phyloP scores from a whole-genome alignment of 2,113 vertebrate genomes.

The Jacana jacana region DNA sequence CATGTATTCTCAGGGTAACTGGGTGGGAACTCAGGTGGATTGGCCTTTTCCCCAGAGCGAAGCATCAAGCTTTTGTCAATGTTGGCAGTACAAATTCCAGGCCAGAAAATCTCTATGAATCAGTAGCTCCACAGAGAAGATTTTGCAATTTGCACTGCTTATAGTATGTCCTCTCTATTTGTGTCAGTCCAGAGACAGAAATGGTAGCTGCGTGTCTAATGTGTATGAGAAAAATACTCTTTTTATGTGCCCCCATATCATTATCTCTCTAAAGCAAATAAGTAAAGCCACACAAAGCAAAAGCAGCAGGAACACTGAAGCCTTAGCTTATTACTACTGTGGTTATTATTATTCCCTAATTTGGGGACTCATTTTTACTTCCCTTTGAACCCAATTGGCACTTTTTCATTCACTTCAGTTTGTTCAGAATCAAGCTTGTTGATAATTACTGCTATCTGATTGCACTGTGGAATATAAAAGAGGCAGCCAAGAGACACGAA shows the following conservation, averaged over 20 bases:
- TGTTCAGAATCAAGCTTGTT: background rate
- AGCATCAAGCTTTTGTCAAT: background rate
- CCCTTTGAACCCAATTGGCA: background rate
- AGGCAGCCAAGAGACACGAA: background rate
- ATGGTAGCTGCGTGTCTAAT: background rate
- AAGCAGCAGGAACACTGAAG: background rate
- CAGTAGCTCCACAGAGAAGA: background rate
- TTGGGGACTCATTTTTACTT: background rate
- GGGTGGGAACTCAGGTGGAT: background rate
- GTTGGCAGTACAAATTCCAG: background rate
- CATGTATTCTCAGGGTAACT: background rate
- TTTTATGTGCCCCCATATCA: background rate
- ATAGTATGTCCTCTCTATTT: background rate
- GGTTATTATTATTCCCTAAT: background rate
- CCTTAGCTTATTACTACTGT: background rate
- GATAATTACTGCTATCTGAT: background rate
- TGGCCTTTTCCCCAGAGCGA: background rate
- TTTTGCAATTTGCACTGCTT: background rate
- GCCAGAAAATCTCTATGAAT: background rate
- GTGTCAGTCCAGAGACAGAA: background rate
- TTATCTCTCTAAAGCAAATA: background rate
- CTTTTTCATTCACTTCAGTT: background rate
- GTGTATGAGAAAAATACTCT: background rate
- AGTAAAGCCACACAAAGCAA: background rate
- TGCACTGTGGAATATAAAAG: background rate